These are phyloP conservation scores for Xenopus borealis DNA, from an alignment of 2,113 vertebrate genomes.

Conservation along the genomic window DNA sequence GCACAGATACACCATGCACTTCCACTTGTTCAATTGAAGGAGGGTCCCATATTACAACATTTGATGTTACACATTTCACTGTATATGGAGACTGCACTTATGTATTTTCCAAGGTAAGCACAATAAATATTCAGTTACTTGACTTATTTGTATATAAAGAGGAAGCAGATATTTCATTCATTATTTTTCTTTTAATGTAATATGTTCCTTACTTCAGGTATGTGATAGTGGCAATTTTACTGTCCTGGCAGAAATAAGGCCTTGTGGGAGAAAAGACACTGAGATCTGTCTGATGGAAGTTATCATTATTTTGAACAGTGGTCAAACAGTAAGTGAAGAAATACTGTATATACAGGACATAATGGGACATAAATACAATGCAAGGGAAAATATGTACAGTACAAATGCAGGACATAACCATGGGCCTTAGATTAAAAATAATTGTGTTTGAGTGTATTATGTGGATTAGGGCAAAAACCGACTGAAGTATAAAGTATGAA, in stretches of 20 bases:
- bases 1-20: conserved; percentile 68
- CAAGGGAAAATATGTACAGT: too few species aligned
- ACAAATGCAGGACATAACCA: too few species aligned
- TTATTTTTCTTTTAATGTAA: too few species aligned
- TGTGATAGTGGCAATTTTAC: conserved; percentile 15
- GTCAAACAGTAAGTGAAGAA: not conserved
- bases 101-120: conserved; percentile 77
- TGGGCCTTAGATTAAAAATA: too few species aligned
- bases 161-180: too few species aligned
- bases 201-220: not conserved
- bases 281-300: conserved; percentile 35
- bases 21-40: conserved; percentile 81
- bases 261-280: conserved; percentile 20
- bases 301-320: not conserved
- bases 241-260: conserved; percentile 37
- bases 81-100: conserved; percentile 92
- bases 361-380: not conserved
- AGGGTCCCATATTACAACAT: conserved; percentile 85
- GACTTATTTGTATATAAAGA: too few species aligned
- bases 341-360: not conserved
- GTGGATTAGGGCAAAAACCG: too few species aligned
- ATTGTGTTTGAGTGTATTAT: too few species aligned
- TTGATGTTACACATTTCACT: conserved; percentile 82
- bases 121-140: not conserved
- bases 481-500: too few species aligned